A percentile compares a stretch with the other conserved stretches of the same genome.
Conservation (phyloP, 2,113 vertebrate species). For the Burhinus oedicnemus region DNA sequence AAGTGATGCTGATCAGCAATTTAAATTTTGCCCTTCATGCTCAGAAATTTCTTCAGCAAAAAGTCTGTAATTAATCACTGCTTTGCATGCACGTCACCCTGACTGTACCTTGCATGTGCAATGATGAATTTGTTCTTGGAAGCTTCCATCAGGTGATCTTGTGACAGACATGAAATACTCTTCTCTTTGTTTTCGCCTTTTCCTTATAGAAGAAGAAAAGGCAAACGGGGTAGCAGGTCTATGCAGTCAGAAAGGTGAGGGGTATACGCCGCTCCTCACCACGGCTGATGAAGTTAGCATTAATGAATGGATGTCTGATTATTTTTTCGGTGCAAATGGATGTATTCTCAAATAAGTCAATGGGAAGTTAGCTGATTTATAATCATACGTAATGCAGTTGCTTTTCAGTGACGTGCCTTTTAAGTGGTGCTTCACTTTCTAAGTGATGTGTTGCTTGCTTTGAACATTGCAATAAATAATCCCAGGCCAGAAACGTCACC, state of each 20-base stretch:
- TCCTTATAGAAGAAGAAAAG: neutral
- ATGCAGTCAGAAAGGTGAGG: neutral
- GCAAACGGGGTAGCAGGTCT: neutral
- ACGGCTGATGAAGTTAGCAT: neutral
- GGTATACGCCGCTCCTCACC: neutral
- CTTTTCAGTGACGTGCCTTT: neutral
- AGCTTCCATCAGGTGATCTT: neutral
- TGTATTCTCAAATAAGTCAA: neutral
- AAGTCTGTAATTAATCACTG: slow-evolving; percentile 49
- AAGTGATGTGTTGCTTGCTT: neutral
- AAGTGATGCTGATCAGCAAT: slow-evolving; percentile 55
- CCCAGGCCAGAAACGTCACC: neutral
- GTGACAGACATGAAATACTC: neutral
- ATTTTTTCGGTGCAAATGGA: neutral
- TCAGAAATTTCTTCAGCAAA: slow-evolving; percentile 12
- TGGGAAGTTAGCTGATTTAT: neutral
- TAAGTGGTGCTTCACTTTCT: neutral
- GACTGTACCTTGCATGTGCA: neutral
- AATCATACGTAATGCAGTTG: accelerated
- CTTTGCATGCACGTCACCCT: neutral
- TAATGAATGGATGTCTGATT: neutral
- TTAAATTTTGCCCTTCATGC: slow-evolving; percentile 30
- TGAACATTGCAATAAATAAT: neutral
- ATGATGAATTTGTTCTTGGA: neutral
- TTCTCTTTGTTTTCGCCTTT: neutral